Evolutionary conservation across 2,113 vertebrate species (phyloP).

Genomic region (Amazona vittata): DNA sequence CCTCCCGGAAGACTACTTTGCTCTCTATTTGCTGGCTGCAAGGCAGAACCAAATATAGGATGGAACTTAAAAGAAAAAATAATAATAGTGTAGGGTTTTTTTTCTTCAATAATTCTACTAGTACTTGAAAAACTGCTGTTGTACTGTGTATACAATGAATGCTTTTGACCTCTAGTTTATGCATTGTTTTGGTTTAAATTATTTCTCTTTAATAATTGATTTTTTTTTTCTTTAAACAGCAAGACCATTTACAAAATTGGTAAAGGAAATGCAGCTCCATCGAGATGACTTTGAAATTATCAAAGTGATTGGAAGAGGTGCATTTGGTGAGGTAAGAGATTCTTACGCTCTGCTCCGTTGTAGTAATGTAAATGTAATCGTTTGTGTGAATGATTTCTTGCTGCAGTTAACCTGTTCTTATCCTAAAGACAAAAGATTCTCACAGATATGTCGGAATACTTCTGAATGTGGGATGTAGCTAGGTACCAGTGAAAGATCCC

Average conservation of each 20-base stretch:
- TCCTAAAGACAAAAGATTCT: not conserved
- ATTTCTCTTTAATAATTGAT: not conserved
- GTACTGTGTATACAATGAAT: not conserved
- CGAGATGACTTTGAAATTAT: slow-evolving; percentile 87
- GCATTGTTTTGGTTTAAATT: not conserved
- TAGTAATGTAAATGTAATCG: fast-evolving
- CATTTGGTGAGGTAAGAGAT: slow-evolving; percentile 83
- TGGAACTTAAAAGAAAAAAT: not conserved
- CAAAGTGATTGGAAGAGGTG: slow-evolving; percentile 85
- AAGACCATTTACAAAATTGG: slow-evolving; percentile 81
- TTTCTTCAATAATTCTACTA: not conserved
- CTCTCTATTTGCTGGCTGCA: not conserved
- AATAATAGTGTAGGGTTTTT: not conserved
- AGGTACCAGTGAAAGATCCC: not conserved
- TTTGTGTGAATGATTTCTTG: not conserved
- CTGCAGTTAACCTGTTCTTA: not conserved
- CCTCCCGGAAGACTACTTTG: not conserved
- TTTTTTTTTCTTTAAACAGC: slow-evolving; percentile 55
- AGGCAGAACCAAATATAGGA: not conserved
- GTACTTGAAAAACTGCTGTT: not conserved
- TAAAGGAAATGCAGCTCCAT: slow-evolving; percentile 84
- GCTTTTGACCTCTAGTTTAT: not conserved
- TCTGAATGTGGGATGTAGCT: not conserved
- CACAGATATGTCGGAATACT: not conserved
- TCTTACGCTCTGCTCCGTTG: not conserved